phyloP scores from a whole-genome alignment of 2,797 vertebrate species.

The Xiphorhynchus erythropygius region DNA sequence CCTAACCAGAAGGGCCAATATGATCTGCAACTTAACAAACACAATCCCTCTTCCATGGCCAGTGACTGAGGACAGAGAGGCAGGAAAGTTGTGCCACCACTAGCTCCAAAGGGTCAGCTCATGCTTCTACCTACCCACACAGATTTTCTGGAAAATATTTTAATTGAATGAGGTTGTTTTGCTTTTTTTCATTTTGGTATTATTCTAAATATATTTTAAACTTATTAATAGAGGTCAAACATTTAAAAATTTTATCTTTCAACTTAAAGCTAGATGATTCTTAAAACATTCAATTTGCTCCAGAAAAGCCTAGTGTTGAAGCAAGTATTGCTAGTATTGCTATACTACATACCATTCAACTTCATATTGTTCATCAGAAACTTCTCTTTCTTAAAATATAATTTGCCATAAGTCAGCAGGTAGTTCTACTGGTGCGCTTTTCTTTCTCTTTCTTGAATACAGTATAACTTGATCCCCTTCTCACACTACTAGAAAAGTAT shows the following conservation, averaged over 20 bases:
- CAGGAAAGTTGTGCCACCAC: not conserved
- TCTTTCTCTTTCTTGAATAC: not conserved
- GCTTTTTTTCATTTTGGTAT: not conserved
- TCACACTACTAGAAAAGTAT: not conserved
- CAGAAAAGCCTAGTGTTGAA: not conserved
- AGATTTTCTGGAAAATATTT: not conserved
- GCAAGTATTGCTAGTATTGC: not conserved
- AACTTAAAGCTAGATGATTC: not conserved
- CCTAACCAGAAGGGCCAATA: not conserved
- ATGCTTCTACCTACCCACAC: not conserved
- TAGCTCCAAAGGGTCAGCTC: not conserved
- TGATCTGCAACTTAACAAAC: not conserved
- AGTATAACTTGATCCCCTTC: not conserved
- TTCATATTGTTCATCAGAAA: not conserved
- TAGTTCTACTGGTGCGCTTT: not conserved
- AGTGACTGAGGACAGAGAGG: not conserved
- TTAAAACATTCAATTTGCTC: not conserved
- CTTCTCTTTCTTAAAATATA: not conserved
- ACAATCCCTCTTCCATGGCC: not conserved
- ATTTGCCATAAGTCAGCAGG: not conserved
- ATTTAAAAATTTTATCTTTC: not conserved
- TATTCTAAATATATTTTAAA: not conserved
- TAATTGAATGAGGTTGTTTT: not conserved
- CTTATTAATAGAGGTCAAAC: not conserved
- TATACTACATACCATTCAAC: not conserved